phyloP scores from a whole-genome alignment of 2,888 invertebrate species.

The Blastobasis lacticolella region DNA sequence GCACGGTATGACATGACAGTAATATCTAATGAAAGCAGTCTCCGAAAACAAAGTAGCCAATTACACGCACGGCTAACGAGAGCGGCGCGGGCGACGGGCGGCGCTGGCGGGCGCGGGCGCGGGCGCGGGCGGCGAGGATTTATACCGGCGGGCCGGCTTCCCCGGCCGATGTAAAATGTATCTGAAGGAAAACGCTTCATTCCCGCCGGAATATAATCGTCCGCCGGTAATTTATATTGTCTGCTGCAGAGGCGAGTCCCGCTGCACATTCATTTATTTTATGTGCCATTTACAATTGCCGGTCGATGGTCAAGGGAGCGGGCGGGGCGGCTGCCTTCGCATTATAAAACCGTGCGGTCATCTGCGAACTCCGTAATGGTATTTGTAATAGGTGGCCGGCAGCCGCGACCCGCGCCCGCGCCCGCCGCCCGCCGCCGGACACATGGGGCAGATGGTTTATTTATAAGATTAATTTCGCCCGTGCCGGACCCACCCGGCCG shows the following conservation, averaged over 20 bases:
- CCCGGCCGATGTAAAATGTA: constrained; percentile 50
- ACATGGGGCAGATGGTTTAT: constrained; percentile 61
- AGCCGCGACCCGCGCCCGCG: constrained; percentile 54
- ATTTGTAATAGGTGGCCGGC: constrained; percentile 61
- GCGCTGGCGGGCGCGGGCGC: constrained; percentile 23
- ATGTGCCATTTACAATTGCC: constrained; percentile 77
- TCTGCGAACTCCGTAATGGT: constrained; percentile 71
- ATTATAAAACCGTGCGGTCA: constrained; percentile 76
- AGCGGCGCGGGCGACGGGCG: constrained; percentile 20
- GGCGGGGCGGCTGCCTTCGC: constrained; percentile 59
- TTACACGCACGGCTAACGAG: constrained; percentile 57
- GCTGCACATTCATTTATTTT: constrained; percentile 76
- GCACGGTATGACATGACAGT: neutral
- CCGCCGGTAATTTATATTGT: constrained; percentile 76
- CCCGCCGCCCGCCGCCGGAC: constrained; percentile 31
- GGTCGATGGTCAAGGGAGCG: constrained; percentile 75
- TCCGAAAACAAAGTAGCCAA: constrained; percentile 49
- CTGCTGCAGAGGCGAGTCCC: constrained; percentile 75
- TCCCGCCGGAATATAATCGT: constrained; percentile 75
- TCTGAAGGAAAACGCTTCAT: constrained; percentile 71
- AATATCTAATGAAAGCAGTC: constrained; percentile 42
- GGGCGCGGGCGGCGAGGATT: neutral
- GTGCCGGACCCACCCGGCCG: constrained; percentile 17
- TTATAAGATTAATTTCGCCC: constrained; percentile 30
- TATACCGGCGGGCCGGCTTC: constrained; percentile 16